Conservation (phyloP, 1,140 invertebrate species). For the Papilio xuthus region DNA sequence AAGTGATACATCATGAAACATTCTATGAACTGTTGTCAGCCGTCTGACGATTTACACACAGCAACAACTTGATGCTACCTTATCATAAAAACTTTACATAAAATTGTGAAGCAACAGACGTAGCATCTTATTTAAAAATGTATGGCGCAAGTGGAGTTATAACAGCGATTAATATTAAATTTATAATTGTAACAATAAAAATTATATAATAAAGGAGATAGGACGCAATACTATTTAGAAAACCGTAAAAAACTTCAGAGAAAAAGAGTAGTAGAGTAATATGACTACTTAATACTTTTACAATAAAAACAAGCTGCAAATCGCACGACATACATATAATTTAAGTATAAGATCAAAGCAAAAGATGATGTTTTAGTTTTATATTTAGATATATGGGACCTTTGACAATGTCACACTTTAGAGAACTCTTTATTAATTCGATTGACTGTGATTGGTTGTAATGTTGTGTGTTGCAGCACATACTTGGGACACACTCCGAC, state of each 20-base stretch:
- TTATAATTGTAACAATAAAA: not conserved
- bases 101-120: not conserved
- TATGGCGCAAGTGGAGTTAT: not conserved
- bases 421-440: too few relatives aligned
- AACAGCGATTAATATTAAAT: not conserved
- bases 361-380: too few relatives aligned
- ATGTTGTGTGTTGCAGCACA: not conserved
- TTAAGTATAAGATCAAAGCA: too few relatives aligned
- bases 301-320: not conserved
- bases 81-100: not conserved
- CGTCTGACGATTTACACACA: not conserved
- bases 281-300: too few relatives aligned
- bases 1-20: not conserved
- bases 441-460: not conserved
- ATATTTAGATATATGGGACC: too few relatives aligned
- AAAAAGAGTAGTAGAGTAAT: too few relatives aligned
- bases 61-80: not conserved
- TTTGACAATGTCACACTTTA: not conserved
- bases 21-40: not conserved
- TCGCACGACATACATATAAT: too few relatives aligned
- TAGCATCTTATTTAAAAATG: not conserved
- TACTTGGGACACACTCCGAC: conserved; percentile 46
- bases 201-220: not conserved
- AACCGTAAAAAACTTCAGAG: too few relatives aligned
- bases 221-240: not conserved